Percentiles rank a stretch among this genome's conserved stretches.
These are phyloP conservation scores for Pagetopsis macropterus DNA, from an alignment of 2,797 vertebrate genomes.

Conservation along the genomic window DNA sequence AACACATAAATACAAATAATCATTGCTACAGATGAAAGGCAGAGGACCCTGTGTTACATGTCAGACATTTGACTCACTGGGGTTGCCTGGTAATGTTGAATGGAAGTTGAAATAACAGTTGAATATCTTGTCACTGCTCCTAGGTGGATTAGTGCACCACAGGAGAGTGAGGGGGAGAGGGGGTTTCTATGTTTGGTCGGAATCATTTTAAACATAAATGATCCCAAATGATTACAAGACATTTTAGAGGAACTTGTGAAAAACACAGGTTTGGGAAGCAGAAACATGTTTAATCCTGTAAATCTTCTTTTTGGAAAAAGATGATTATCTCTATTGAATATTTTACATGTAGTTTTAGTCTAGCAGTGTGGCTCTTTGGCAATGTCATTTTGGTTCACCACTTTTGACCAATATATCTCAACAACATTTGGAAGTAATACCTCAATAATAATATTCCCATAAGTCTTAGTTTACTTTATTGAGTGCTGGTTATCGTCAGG, in stretches of 20 bases:
- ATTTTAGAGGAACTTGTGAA: neutral
- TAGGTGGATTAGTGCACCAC: conserved; percentile 45
- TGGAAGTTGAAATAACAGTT: neutral
- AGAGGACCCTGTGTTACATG: neutral
- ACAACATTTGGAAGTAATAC: too few relatives aligned
- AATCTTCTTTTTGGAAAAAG: neutral
- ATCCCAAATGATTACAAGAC: neutral
- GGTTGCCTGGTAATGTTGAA: neutral
- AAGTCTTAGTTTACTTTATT: neutral
- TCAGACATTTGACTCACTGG: neutral
- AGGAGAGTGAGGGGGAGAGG: conserved; percentile 10
- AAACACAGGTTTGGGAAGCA: neutral
- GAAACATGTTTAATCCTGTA: neutral
- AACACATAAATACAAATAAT: neutral
- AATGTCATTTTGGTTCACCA: neutral
- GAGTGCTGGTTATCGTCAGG: neutral
- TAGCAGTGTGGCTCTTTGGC: neutral
- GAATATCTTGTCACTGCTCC: conserved; percentile 7
- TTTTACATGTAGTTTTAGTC: neutral
- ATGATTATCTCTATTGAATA: neutral
- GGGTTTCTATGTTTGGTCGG: neutral
- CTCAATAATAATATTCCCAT: neutral
- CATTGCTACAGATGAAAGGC: neutral
- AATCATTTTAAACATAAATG: neutral
- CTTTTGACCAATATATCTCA: neutral